phyloP scores from a whole-genome alignment of 2,113 vertebrate species.

The Oplegnathus fasciatus region DNA sequence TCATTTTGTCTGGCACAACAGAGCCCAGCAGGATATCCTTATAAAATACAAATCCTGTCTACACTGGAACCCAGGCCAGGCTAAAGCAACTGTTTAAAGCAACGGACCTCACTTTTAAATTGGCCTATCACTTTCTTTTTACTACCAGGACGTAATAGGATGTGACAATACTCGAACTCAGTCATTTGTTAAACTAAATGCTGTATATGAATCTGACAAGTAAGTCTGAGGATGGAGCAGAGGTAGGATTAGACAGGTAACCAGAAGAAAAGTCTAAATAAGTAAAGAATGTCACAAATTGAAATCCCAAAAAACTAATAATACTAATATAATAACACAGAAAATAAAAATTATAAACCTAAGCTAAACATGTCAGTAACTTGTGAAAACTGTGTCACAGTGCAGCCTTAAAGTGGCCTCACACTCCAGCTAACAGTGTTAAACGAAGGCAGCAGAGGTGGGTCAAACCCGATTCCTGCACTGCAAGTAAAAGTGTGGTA shows the following conservation, averaged over 20 bases:
- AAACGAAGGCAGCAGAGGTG: constrained; percentile 9
- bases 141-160: not conserved
- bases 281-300: not conserved
- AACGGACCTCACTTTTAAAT: constrained; percentile 38
- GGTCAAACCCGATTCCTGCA: constrained; percentile 11
- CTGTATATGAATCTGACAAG: constrained; percentile 1
- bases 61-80: not conserved
- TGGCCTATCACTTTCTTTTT: constrained; percentile 40
- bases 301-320: not conserved
- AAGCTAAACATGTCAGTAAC: not conserved
- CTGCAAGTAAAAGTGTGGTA: not conserved
- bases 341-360: not conserved
- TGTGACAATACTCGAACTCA: constrained; percentile 6
- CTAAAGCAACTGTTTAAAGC: constrained; percentile 32
- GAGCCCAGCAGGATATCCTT: constrained; percentile 30
- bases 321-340: not conserved
- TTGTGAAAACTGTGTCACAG: not conserved
- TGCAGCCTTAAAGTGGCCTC: constrained; percentile 1
- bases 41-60: constrained; percentile 27
- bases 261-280: not conserved
- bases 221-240: not conserved
- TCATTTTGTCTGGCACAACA: constrained; percentile 49
- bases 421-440: not conserved
- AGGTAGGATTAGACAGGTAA: not conserved
- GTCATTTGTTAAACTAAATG: not conserved